Percentiles rank a stretch among this genome's conserved stretches.
These are phyloP conservation scores for Colletes collaris DNA, from an alignment of 2,888 invertebrate species.

Conservation along the genomic window DNA sequence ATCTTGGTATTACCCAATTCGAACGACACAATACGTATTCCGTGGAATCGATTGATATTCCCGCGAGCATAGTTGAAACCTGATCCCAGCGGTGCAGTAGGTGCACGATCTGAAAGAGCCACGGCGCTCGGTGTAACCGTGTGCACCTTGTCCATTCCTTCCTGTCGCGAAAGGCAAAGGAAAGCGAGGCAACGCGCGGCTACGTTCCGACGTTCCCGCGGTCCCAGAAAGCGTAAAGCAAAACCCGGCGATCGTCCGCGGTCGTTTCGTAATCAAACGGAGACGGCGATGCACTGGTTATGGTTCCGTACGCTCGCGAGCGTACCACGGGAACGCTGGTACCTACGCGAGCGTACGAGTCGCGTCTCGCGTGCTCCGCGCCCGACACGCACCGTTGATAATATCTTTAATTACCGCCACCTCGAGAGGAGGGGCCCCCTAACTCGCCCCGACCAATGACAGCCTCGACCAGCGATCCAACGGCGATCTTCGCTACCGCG, in stretches of 20 bases:
- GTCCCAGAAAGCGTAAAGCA: slow-evolving; percentile 43
- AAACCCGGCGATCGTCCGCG: slow-evolving; percentile 32
- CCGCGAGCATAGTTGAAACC: not conserved
- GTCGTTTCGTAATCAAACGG: slow-evolving; percentile 62
- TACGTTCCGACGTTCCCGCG: slow-evolving; percentile 28
- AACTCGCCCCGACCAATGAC: slow-evolving; percentile 66
- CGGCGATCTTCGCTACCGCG: not conserved
- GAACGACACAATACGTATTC: too few relatives aligned
- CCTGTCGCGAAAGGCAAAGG: slow-evolving; percentile 1
- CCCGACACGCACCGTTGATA: slow-evolving; percentile 80
- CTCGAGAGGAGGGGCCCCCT: slow-evolving; percentile 50
- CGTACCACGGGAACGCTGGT: slow-evolving; percentile 56
- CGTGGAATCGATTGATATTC: not conserved
- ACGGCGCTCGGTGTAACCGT: not conserved
- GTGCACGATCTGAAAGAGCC: not conserved
- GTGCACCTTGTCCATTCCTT: not conserved
- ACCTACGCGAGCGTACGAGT: slow-evolving; percentile 45
- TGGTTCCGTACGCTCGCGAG: slow-evolving; percentile 52
- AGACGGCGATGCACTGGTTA: slow-evolving; percentile 65
- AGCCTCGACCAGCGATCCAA: slow-evolving; percentile 50
- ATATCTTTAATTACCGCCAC: slow-evolving; percentile 80
- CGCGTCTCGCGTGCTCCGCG: slow-evolving; percentile 31
- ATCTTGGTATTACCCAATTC: too few relatives aligned
- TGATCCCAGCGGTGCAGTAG: not conserved
- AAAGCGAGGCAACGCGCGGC: not conserved